Conservation (phyloP, 2,797 vertebrate genomes). For the Paguma larvata region DNA sequence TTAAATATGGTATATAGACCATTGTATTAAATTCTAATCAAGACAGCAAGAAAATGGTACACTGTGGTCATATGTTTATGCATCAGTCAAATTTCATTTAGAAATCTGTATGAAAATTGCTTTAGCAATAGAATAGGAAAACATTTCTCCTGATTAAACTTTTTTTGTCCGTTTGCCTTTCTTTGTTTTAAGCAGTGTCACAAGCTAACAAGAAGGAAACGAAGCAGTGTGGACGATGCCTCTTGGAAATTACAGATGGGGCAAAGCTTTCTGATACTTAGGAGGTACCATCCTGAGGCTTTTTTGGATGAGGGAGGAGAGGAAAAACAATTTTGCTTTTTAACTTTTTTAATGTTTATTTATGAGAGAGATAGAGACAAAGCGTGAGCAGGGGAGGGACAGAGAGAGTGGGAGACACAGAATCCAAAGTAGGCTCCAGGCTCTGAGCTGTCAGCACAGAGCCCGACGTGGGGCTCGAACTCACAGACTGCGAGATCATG, state of each 20-base stretch:
- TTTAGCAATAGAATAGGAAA: background rate
- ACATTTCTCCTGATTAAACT: background rate
- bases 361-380: too few species aligned
- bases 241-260: background rate
- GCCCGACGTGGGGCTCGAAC: too few species aligned
- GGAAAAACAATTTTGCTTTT: background rate
- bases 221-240: background rate
- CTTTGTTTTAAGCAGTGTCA: background rate
- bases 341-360: too few species aligned
- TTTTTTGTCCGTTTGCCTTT: background rate
- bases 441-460: too few species aligned
- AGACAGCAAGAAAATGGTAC: background rate
- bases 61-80: background rate
- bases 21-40: slow-evolving; percentile 37
- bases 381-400: too few species aligned
- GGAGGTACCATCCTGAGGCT: background rate
- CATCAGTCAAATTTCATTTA: slow-evolving; percentile 28
- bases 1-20: background rate
- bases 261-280: background rate
- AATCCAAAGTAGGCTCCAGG: too few species aligned
- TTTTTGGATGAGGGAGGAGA: background rate
- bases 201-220: background rate
- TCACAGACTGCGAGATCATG: too few species aligned
- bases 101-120: background rate
- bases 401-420: too few species aligned